A percentile compares a stretch with the other conserved stretches of the same genome.
These are phyloP conservation scores for Lepeophtheirus nordmannii DNA, from an alignment of 2,888 invertebrate genomes.

Conservation along the genomic window DNA sequence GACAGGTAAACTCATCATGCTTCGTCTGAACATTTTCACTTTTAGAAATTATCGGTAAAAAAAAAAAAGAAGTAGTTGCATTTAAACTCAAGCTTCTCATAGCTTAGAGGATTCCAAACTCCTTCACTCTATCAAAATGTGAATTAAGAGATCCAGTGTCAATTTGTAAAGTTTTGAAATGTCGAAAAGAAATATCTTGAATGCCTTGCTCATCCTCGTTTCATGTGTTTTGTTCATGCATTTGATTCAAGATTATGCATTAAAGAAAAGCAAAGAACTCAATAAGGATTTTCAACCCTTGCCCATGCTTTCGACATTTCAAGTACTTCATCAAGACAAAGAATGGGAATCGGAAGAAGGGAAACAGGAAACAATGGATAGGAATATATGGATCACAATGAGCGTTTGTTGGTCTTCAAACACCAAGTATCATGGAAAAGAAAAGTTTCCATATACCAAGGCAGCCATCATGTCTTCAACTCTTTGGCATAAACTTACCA, in stretches of 20 bases:
- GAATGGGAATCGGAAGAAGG: background rate
- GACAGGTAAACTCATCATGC: too few relatives aligned
- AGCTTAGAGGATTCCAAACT: too few relatives aligned
- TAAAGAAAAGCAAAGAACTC: background rate
- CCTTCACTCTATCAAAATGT: too few relatives aligned
- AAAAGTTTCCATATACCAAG: slow-evolving; percentile 22
- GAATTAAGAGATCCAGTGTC: too few relatives aligned
- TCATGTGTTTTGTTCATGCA: slow-evolving; percentile 15
- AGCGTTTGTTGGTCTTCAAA: slow-evolving; percentile 22
- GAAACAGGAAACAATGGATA: background rate
- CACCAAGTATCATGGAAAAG: slow-evolving; percentile 18
- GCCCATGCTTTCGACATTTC: background rate
- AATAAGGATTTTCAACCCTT: background rate
- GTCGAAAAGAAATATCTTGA: background rate
- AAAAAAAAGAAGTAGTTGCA: too few relatives aligned
- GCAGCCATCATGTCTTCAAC: slow-evolving; percentile 4
- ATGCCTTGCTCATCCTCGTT: background rate
- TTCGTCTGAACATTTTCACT: too few relatives aligned
- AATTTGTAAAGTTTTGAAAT: too few relatives aligned
- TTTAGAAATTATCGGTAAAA: too few relatives aligned
- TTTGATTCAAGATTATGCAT: slow-evolving; percentile 7
- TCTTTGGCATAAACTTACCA: slow-evolving; percentile 20
- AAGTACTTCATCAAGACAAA: background rate
- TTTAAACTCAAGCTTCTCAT: too few relatives aligned
- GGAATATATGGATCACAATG: slow-evolving; percentile 18